phyloP scores from a whole-genome alignment of 2,113 vertebrate genomes.

The Rattus rattus region DNA sequence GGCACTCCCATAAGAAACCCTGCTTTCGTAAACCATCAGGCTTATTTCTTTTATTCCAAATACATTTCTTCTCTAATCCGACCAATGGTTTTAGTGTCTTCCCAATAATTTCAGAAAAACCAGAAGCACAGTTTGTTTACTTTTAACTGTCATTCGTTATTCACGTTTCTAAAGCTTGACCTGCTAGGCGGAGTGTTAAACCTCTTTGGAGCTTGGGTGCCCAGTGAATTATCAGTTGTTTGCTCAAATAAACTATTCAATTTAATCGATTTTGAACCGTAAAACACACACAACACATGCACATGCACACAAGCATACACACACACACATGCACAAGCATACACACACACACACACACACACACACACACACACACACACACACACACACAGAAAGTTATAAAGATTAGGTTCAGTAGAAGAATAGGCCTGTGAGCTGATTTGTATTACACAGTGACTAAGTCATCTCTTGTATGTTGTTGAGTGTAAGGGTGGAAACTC shows the following conservation, averaged over 20 bases:
- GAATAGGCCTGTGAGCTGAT: background rate
- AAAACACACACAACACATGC: background rate
- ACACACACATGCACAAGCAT: no score
- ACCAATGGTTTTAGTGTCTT: background rate
- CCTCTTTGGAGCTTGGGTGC: background rate
- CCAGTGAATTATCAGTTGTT: background rate
- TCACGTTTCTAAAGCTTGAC: background rate
- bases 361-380: no score
- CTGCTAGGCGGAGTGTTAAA: background rate
- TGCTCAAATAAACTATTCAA: background rate
- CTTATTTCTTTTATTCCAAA: background rate
- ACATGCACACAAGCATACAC: no score
- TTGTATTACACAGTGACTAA: background rate
- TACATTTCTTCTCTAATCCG: background rate
- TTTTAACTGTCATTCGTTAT: background rate
- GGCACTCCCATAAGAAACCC: background rate
- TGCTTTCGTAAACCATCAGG: background rate
- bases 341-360: no score
- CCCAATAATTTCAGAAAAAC: slow-evolving; percentile 22
- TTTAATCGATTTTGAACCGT: background rate
- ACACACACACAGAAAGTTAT: background rate
- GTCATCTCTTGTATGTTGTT: background rate
- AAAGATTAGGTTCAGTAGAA: background rate
- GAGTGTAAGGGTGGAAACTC: background rate
- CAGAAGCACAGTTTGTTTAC: background rate